A percentile compares a stretch with the other conserved stretches of the same genome.
Conservation (phyloP, 2,888 invertebrate species). For the Dermolepida albohirtum region DNA sequence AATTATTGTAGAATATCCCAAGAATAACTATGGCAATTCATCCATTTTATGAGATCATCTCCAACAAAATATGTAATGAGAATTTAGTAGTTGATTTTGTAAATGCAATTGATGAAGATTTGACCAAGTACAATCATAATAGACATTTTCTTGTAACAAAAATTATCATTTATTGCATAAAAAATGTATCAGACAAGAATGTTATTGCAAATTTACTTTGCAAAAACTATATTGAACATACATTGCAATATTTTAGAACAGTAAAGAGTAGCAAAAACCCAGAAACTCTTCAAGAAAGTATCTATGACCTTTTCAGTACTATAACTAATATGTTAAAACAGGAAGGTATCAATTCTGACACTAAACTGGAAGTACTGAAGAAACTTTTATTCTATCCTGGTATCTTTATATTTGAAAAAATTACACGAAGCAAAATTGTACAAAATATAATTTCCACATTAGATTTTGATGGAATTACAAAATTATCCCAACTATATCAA, state of each 20-base stretch:
- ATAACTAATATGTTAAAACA: conserved; percentile 67
- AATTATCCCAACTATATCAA: conserved; percentile 72
- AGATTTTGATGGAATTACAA: conserved; percentile 72
- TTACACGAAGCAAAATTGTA: conserved; percentile 74
- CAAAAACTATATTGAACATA: conserved; percentile 74
- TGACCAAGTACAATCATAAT: conserved; percentile 69
- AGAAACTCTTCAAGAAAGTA: conserved; percentile 69
- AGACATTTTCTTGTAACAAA: conserved; percentile 72
- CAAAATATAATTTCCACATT: conserved; percentile 74
- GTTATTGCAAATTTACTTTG: conserved; percentile 72
- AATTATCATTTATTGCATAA: conserved; percentile 70
- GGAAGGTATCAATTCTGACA: conserved; percentile 66
- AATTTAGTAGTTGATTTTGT: conserved; percentile 70
- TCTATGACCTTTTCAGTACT: conserved; percentile 69
- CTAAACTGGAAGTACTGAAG: conserved; percentile 71
- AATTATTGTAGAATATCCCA: conserved; percentile 69
- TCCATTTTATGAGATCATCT: conserved; percentile 74
- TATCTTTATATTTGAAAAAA: conserved; percentile 79
- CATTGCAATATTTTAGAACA: conserved; percentile 73
- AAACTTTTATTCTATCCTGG: conserved; percentile 77
- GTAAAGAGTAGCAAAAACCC: conserved; percentile 71
- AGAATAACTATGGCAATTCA: conserved; percentile 71
- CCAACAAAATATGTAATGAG: conserved; percentile 68
- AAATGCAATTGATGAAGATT: conserved; percentile 66
- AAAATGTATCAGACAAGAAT: conserved; percentile 64